A percentile compares a stretch with the other conserved stretches of the same genome.
Evolutionary conservation across 2,797 vertebrate species (phyloP).

Genomic region (Arnoldichthys spilopterus): DNA sequence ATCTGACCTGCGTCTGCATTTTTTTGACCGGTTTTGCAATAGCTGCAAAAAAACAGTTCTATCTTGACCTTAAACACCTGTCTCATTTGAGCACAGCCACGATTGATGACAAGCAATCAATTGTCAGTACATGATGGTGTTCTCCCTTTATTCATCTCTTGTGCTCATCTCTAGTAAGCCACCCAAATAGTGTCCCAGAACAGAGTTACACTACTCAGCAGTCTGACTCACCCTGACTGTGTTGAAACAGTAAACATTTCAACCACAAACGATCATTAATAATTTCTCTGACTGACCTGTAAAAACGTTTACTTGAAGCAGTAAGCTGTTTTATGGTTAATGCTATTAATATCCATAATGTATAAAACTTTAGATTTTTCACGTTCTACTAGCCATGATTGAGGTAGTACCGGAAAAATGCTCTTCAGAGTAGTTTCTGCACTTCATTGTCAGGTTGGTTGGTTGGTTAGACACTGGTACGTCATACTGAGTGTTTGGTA

Average conservation of each 20-base stretch:
- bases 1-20: conserved; percentile 2
- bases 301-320: conserved; percentile 21
- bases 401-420: background rate
- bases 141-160: background rate
- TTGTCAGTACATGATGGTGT: background rate
- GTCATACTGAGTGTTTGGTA: background rate
- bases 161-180: background rate
- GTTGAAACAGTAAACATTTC: conserved; percentile 22
- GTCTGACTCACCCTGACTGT: background rate
- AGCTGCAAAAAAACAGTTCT: background rate
- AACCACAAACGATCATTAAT: conserved; percentile 34
- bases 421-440: background rate
- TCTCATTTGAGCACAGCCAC: too few species aligned
- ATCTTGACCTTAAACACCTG: background rate
- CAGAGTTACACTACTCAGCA: background rate
- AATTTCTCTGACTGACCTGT: conserved; percentile 40
- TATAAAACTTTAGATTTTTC: conserved; percentile 15
- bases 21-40: background rate
- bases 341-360: conserved; percentile 42
- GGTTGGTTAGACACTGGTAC: background rate
- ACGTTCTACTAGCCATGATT: background rate
- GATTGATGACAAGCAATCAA: background rate
- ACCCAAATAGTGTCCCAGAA: background rate
- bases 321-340: conserved; percentile 8
- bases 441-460: background rate